Evolutionary conservation across 2,888 invertebrate genomes (phyloP).

Genomic region (Parnassius glacialis): DNA sequence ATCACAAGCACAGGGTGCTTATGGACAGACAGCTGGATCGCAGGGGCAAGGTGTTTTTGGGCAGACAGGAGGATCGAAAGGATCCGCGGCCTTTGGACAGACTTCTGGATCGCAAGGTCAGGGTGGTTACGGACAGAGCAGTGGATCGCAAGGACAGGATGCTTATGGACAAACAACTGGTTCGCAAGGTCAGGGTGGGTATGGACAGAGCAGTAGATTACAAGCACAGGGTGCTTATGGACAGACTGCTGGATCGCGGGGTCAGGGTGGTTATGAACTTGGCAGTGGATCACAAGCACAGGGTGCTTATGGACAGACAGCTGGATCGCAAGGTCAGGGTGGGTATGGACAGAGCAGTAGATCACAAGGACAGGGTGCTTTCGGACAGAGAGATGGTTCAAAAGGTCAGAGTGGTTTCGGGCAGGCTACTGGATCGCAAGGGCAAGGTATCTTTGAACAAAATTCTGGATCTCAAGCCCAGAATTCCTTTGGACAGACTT

Average conservation of each 20-base stretch:
- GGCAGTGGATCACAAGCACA: neutral
- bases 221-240: constrained; percentile 28
- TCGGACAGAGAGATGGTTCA: constrained; percentile 4
- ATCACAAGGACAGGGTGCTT: constrained; percentile 7
- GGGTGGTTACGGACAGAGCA: constrained; percentile 10
- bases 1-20: constrained; percentile 4
- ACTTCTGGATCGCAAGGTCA: constrained; percentile 13
- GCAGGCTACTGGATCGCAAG: constrained; percentile 1
- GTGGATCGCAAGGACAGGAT: constrained; percentile 6
- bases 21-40: constrained; percentile 7
- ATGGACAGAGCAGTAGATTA: constrained; percentile 7
- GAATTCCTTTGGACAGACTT: constrained; percentile 11
- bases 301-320: constrained; percentile 6
- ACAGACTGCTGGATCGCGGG: constrained; percentile 15
- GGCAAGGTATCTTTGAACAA: constrained; percentile 13
- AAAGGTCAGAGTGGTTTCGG: constrained; percentile 8
- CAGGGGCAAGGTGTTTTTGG: constrained; percentile 14
- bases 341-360: constrained; percentile 1
- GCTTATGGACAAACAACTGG: constrained; percentile 5
- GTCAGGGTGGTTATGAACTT: constrained; percentile 16
- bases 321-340: constrained; percentile 2
- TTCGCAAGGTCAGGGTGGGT: constrained; percentile 20
- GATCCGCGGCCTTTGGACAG: constrained; percentile 11
- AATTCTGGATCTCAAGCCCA: constrained; percentile 28
- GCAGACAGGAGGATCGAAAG: constrained; percentile 6